Evolutionary conservation across 2,113 vertebrate genomes (phyloP).

Genomic region (Felis chaus): DNA sequence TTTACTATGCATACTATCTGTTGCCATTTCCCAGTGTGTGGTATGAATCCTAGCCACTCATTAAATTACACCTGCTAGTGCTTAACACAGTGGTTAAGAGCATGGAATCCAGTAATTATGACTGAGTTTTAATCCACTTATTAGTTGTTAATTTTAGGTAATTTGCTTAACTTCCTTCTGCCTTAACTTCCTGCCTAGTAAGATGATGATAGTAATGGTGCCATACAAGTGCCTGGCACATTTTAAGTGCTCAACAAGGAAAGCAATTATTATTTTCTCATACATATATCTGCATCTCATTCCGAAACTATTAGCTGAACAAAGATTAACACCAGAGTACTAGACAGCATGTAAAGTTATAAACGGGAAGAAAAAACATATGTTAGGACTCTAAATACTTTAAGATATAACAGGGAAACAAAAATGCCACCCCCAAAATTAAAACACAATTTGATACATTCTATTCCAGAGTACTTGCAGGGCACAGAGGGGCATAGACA

Average conservation of each 20-base stretch:
- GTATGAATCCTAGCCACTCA: not conserved
- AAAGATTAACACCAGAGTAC: not conserved
- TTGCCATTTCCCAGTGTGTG: not conserved
- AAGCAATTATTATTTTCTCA: not conserved
- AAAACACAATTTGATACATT: not conserved
- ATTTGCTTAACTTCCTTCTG: constrained; percentile 28
- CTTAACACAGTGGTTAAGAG: not conserved
- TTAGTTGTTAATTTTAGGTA: constrained; percentile 40
- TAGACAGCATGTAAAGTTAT: not conserved
- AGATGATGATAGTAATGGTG: not conserved
- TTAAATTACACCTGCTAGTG: not conserved
- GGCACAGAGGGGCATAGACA: not conserved
- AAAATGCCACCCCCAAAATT: not conserved
- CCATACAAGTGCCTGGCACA: not conserved
- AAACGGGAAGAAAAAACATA: not conserved
- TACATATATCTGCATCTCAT: not conserved
- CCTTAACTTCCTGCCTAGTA: not conserved
- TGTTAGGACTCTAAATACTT: not conserved
- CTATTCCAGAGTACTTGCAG: not conserved
- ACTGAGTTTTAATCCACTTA: not conserved
- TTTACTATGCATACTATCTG: not conserved
- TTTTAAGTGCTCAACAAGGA: not conserved
- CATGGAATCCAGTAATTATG: not conserved
- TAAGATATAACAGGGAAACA: not conserved
- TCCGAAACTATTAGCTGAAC: not conserved